A percentile compares a stretch with the other conserved stretches of the same genome.
Evolutionary conservation across 53 echinoderm and acorn worm genomes (phyloP).

Genomic region (Antedon mediterranea): DNA sequence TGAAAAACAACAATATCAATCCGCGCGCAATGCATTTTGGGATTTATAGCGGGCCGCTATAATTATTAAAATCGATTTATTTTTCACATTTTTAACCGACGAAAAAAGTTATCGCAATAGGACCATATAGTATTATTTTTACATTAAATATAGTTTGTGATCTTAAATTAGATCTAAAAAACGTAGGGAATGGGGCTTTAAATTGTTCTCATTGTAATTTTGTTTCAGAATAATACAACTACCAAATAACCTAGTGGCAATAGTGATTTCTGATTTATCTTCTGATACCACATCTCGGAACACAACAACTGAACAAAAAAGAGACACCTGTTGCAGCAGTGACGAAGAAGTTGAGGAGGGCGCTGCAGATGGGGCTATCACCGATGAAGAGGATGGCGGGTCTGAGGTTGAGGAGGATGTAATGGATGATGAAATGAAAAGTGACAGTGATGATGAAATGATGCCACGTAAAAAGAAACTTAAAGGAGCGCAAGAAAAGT

Average conservation of each 20-base stretch:
- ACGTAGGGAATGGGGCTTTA: too few species aligned
- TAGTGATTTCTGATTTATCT: background rate
- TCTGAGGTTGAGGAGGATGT: background rate
- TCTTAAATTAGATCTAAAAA: too few species aligned
- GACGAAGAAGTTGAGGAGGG: slow-evolving; percentile 9
- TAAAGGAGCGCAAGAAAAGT: background rate
- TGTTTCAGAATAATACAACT: background rate
- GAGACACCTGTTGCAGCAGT: slow-evolving; percentile 8
- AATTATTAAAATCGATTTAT: too few species aligned
- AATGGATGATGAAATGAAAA: slow-evolving; percentile 8
- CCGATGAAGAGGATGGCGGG: slow-evolving; percentile 17
- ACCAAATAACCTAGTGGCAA: background rate
- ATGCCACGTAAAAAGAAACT: background rate
- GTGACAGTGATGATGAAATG: slow-evolving; percentile 26
- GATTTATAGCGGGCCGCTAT: too few species aligned
- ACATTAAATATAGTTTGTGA: too few species aligned
- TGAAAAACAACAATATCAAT: too few species aligned
- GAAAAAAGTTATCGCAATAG: too few species aligned
- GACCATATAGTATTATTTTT: too few species aligned
- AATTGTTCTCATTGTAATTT: too few species aligned
- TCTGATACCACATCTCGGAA: background rate
- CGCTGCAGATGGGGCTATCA: slow-evolving; percentile 16
- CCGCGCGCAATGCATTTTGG: too few species aligned
- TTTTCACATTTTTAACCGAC: too few species aligned
- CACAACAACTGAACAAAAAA: background rate